Conservation (phyloP, 2,797 vertebrate genomes). For the Parauchenoglanis ngamensis region DNA sequence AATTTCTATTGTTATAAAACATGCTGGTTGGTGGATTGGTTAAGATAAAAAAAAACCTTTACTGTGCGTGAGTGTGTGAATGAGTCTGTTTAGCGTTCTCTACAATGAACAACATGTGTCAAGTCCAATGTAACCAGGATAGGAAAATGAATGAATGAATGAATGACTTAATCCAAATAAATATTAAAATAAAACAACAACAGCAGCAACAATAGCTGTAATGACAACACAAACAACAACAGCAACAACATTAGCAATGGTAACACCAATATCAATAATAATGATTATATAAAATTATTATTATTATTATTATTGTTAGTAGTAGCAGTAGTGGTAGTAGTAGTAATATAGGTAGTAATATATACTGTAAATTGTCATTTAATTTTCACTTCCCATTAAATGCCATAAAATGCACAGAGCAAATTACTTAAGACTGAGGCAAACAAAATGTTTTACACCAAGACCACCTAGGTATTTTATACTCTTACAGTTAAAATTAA, state of each 20-base stretch:
- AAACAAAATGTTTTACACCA: slow-evolving; percentile 31
- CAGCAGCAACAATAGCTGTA: background rate
- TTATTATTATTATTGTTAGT: background rate
- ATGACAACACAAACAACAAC: background rate
- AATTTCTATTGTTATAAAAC: background rate
- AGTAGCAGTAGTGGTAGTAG: background rate
- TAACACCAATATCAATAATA: background rate
- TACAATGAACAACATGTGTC: background rate
- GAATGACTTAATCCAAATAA: background rate
- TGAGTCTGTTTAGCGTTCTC: background rate
- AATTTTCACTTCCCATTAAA: background rate
- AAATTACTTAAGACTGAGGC: background rate
- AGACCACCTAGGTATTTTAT: slow-evolving; percentile 21
- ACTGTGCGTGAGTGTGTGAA: background rate
- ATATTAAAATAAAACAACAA: background rate
- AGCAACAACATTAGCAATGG: background rate
- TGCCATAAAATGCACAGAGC: background rate
- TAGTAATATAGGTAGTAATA: background rate
- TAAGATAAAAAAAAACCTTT: background rate
- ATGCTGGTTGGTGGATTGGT: background rate
- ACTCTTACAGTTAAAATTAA: slow-evolving; percentile 19
- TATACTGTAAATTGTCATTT: background rate
- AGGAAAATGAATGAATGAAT: slow-evolving; percentile 8
- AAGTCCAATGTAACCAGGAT: background rate
- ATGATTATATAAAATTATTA: background rate